These are phyloP conservation scores for Sterna hirundo DNA, from an alignment of 2,113 vertebrate species.

Conservation along the genomic window DNA sequence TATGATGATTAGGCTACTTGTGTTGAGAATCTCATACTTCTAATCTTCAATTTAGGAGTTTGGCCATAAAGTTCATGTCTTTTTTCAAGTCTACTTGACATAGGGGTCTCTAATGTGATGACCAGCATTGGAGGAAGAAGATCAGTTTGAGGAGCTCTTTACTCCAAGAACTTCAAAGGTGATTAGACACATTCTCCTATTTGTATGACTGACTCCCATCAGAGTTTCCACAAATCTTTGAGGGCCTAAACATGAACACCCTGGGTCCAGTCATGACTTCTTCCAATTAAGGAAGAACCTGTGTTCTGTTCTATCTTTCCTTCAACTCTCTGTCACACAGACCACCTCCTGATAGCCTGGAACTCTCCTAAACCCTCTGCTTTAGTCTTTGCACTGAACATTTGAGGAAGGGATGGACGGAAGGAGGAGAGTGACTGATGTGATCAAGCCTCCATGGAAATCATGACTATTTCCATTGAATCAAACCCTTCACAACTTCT, in stretches of 20 bases:
- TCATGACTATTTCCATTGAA: neutral
- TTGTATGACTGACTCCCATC: neutral
- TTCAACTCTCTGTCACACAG: neutral
- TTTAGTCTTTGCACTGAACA: neutral
- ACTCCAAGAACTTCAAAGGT: neutral
- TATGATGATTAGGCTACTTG: neutral
- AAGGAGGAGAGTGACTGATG: neutral
- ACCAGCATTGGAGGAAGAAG: neutral
- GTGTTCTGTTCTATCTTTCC: neutral
- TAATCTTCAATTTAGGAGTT: neutral
- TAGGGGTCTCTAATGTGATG: neutral
- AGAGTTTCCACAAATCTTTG: neutral
- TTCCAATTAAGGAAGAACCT: neutral
- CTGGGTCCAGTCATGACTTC: neutral
- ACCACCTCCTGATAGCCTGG: neutral
- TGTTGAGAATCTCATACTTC: neutral
- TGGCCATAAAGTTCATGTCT: neutral
- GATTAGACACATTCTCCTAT: neutral
- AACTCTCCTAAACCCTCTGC: neutral
- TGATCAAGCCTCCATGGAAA: neutral
- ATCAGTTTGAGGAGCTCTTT: neutral
- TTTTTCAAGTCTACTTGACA: neutral
- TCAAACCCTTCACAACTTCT: neutral
- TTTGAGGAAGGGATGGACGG: neutral
- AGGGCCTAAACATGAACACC: neutral